Evolutionary conservation across 2,113 vertebrate genomes (phyloP), one percentile per base, ranked within the genome.

Genomic region (Spilogale gracilis): DNA sequence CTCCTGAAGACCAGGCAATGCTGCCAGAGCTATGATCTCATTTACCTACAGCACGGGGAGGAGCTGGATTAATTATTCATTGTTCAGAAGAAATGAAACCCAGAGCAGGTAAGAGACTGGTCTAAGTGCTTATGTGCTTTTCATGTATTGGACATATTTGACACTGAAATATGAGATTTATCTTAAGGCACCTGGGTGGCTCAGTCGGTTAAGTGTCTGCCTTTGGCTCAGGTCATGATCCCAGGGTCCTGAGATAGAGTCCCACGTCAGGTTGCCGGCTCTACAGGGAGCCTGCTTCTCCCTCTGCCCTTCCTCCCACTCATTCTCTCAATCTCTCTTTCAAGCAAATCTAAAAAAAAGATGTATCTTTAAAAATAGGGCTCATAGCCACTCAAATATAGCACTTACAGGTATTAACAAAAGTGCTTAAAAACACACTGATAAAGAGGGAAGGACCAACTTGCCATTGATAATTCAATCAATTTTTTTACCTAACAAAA

Each of bases 401-500:
- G 61, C 11, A 48, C 20, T 86, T 61, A 45, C 67, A 43, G 61
- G 50, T 93, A 78, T 90, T 78, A 91, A 92, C 94, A 80, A 90
- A 95, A 95, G 67, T 38, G 58, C n/a, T 93, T 67, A 76, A 52
- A 91, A 92, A 67, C 79, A 96, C 58, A 84, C 0, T 9, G 69
- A 84, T 73, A 16, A 93, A 91, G 88, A 69, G 48, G 89, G 74
- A 92, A 86, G 91, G 25, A 52, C 56, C 65, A 83, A 86, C 79
- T 81, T 79, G 88, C 52, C 48, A 88, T 1, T 79, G 71, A 84
- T n/a, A 92, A 97, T 71, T 81, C 81, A 96, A 89, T 92, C 23
- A 27, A 13, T 73, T 96, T 92, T 80, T 65, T 96, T 93, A 94
- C 48, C 63, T 65, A 84, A 94, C 76, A 91, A 94, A 95, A 96